phyloP scores from a whole-genome alignment of 2,888 invertebrate species.

The Yponomeuta plumbellus region DNA sequence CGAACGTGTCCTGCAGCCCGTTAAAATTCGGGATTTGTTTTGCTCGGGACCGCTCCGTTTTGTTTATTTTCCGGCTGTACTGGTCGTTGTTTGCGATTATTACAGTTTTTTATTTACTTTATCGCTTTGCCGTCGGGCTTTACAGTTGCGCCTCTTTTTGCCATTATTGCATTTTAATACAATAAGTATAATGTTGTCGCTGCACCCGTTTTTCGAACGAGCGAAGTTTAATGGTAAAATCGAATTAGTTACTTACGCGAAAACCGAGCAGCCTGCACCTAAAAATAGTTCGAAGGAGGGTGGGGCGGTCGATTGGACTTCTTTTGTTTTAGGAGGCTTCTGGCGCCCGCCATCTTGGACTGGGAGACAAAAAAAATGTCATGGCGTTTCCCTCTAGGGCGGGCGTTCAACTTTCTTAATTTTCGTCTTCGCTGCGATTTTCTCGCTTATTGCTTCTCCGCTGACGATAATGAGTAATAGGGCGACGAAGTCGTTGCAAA shows the following conservation, averaged over 20 bases:
- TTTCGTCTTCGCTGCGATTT: slow-evolving; percentile 14
- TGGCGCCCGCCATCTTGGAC: slow-evolving; percentile 69
- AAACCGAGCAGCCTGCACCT: not conserved
- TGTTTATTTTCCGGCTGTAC: slow-evolving; percentile 39
- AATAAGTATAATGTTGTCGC: not conserved
- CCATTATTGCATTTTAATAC: not conserved
- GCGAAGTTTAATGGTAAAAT: not conserved
- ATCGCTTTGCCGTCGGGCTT: slow-evolving; percentile 12
- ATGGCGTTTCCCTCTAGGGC: slow-evolving; percentile 49
- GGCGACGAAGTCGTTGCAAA: no score
- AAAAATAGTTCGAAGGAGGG: slow-evolving; percentile 29
- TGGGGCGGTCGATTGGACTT: slow-evolving; percentile 51
- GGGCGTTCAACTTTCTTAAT: slow-evolving; percentile 14
- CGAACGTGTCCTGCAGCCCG: slow-evolving; percentile 35
- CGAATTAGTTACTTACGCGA: not conserved
- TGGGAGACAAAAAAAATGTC: slow-evolving; percentile 59
- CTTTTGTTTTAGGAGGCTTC: slow-evolving; percentile 69
- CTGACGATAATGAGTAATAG: no score
- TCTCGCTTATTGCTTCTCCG: not conserved
- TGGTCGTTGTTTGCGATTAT: slow-evolving; percentile 25
- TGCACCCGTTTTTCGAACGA: not conserved
- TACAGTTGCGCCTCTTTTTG: slow-evolving; percentile 20
- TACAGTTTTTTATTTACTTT: slow-evolving; percentile 21
- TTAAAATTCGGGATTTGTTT: slow-evolving; percentile 45
- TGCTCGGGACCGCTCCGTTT: slow-evolving; percentile 31